These are phyloP conservation scores for Labroides dimidiatus DNA, from an alignment of 2,797 vertebrate genomes.

Conservation along the genomic window DNA sequence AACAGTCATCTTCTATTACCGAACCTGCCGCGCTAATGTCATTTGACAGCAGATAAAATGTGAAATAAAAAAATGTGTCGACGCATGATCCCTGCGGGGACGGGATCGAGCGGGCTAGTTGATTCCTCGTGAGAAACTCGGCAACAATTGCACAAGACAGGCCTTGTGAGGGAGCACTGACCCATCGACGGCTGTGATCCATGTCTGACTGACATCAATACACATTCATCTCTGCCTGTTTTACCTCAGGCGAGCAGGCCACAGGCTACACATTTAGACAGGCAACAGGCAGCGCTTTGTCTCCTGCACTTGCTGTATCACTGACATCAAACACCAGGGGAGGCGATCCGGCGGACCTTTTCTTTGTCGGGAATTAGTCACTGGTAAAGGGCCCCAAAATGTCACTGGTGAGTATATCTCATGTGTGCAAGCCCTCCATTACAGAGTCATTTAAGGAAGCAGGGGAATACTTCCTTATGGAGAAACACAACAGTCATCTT, in stretches of 20 bases:
- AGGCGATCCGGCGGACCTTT: constrained; percentile 45
- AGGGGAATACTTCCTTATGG: neutral
- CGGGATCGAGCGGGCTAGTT: constrained; percentile 20
- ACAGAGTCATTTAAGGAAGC: constrained; percentile 26
- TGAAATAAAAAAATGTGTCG: constrained; percentile 26
- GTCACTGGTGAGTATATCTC: constrained; percentile 43
- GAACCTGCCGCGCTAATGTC: constrained; percentile 39
- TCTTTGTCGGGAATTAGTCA: constrained; percentile 61
- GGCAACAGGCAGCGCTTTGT: constrained; percentile 77
- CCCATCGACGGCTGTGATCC: constrained; percentile 76
- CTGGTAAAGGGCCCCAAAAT: constrained; percentile 61
- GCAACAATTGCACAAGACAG: constrained; percentile 56
- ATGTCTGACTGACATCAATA: constrained; percentile 77
- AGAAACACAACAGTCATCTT: constrained; percentile 12
- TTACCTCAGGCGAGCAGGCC: constrained; percentile 65
- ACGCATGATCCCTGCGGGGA: constrained; percentile 9
- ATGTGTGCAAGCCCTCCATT: constrained; percentile 38
- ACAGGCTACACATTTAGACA: constrained; percentile 52
- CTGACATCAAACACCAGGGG: constrained; percentile 74
- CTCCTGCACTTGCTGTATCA: constrained; percentile 44
- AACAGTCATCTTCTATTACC: constrained; percentile 56
- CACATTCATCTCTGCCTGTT: constrained; percentile 73
- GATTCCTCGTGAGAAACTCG: constrained; percentile 47
- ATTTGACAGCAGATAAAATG: constrained; percentile 61
- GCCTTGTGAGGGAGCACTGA: constrained; percentile 69